A percentile compares a stretch with the other conserved stretches of the same genome.
Conservation (phyloP, 1,140 invertebrate species). For the Vollenhovia emeryi region DNA sequence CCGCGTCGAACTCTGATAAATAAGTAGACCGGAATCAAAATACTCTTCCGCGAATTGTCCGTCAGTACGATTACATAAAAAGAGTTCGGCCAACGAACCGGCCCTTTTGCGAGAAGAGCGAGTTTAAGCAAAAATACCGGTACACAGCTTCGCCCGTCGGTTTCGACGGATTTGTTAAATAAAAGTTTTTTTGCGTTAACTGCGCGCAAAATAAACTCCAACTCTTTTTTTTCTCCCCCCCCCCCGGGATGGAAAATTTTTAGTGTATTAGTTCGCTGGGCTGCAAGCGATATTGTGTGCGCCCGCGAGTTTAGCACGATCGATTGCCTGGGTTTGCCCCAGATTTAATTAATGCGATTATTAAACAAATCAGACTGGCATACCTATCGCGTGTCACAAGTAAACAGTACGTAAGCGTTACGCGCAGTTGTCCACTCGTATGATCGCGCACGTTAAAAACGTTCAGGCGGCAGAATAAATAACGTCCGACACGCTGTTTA, state of each 20-base stretch:
- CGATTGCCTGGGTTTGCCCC: neutral
- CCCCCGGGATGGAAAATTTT: constrained; percentile 27
- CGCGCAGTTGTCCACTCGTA: neutral
- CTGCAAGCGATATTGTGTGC: neutral
- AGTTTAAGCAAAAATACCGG: constrained; percentile 30
- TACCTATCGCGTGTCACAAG: neutral
- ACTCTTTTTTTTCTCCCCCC: too few relatives aligned
- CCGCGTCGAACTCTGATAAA: constrained; percentile 12
- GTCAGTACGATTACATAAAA: constrained; percentile 8
- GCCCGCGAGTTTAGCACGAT: neutral
- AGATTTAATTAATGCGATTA: constrained; percentile 31
- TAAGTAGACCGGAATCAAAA: constrained; percentile 28
- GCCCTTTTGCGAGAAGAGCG: neutral
- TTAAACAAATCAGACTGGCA: constrained; percentile 16
- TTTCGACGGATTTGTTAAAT: constrained; percentile 38
- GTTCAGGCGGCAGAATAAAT: constrained; percentile 12
- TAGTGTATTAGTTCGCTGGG: constrained; percentile 21
- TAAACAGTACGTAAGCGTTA: neutral
- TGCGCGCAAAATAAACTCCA: neutral
- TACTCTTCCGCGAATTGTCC: constrained; percentile 4
- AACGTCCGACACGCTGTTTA: constrained; percentile 21
- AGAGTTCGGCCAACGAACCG: neutral
- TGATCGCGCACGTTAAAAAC: constrained; percentile 1
- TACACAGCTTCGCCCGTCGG: neutral
- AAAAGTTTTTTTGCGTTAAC: constrained; percentile 32